Base-by-base conservation (phyloP, 2,888 invertebrate species). In the Stenichneumon culpator region DNA sequence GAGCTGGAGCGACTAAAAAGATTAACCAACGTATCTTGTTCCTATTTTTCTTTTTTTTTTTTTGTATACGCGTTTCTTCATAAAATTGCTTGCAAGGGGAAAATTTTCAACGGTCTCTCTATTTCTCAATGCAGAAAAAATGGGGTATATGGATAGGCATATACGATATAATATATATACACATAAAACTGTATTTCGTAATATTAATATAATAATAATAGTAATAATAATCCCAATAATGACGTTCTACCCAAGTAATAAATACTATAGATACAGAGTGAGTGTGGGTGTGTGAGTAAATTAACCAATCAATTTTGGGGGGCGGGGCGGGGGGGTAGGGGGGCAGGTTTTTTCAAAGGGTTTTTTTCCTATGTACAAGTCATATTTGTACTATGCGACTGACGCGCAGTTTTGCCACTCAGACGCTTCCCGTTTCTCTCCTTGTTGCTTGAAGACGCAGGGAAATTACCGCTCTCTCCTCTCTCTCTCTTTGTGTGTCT, bases 231-330 rank as follows among this genome's bases (percentile, higher is more conserved):
- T 94, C 93, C 94, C 93, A 93, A 93, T 93, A 93, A 93, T 93
- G 93, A 92, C 92, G 89, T 92, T 92, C 93, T 94, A 94, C 93
- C 93, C 94, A 93, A 92, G 93, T 93, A 94, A 94, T 94, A 94
- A 94, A 94, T 94, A 94, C 93, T 94, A 94, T 93, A 93, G 92
- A 93, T 94, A 94, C 93, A 94, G 91, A 93, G 92, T 93, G 93
- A 93, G 93, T 93, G 92, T 92, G 92, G 92, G 92, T 85, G 87
- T 91, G 91, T 93, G 92, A 93, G 93, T 93, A 92, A 93, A 92
- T 92, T 92, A 93, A 93, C 91, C 89, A 91, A 90, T 89, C 74
- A 84, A 84, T 82, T 77, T 70, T 86, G 54, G 82, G 22, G 65
- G 60, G 54, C 69, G 44, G 54, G 63, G 63, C 36, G 52, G 72